phyloP scores from a whole-genome alignment of 2,888 invertebrate genomes.

The Drosophila meridionalis region DNA sequence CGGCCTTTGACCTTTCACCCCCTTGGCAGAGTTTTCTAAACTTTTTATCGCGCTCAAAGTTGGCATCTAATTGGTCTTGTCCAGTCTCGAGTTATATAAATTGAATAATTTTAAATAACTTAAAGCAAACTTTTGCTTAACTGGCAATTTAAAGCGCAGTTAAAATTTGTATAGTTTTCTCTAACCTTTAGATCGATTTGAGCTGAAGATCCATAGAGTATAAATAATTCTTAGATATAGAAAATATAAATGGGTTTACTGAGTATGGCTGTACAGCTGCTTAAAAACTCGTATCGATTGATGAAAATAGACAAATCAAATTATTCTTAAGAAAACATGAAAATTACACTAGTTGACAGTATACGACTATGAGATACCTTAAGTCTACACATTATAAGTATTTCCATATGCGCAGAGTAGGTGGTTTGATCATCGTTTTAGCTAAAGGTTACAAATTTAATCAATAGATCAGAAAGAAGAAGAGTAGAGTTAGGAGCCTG shows the following conservation, averaged over 20 bases:
- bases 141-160: neutral
- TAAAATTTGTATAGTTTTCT: too few species aligned
- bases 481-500: too few species aligned
- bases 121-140: neutral
- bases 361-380: neutral
- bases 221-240: neutral
- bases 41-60: conserved; percentile 10
- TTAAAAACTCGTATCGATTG: too few species aligned
- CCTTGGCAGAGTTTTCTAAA: conserved; percentile 4
- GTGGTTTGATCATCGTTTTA: too few species aligned
- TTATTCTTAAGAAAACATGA: neutral
- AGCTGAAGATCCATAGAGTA: neutral
- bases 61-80: conserved; percentile 13
- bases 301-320: too few species aligned
- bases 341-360: neutral
- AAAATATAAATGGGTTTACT: neutral
- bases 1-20: conserved; percentile 38
- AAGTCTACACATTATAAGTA: too few species aligned
- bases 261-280: neutral
- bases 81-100: conserved; percentile 10
- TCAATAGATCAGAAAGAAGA: too few species aligned
- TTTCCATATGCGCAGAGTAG: too few species aligned
- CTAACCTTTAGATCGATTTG: neutral
- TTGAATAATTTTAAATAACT: conserved; percentile 18
- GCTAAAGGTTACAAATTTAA: too few species aligned